Conservation (phyloP, 2,888 invertebrate genomes). For the Brenthis ino region DNA sequence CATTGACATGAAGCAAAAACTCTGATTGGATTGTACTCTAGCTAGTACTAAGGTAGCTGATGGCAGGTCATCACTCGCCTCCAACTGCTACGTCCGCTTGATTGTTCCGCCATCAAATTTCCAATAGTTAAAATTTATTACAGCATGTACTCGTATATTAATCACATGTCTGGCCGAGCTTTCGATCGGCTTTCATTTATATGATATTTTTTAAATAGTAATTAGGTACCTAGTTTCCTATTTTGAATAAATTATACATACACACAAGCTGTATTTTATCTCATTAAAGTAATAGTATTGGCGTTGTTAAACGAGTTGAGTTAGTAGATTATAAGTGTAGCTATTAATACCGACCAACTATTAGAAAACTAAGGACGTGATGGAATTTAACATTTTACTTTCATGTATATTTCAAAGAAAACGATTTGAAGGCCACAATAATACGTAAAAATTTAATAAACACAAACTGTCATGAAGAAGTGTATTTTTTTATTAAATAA, state of each 20-base stretch:
- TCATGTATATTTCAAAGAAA: too few species aligned
- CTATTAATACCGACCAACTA: conserved; percentile 3
- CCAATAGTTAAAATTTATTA: conserved; percentile 63
- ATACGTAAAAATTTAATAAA: too few species aligned
- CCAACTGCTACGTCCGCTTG: conserved; percentile 45
- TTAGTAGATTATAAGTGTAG: neutral
- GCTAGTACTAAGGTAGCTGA: conserved; percentile 56
- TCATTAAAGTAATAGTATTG: conserved; percentile 41
- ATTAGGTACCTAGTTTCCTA: conserved; percentile 45
- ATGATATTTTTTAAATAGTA: conserved; percentile 44
- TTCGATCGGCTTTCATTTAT: conserved; percentile 52
- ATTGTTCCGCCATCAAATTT: conserved; percentile 62
- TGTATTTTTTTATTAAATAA: too few species aligned
- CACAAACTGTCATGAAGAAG: too few species aligned
- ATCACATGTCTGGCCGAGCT: conserved; percentile 54
- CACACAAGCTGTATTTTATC: conserved; percentile 33
- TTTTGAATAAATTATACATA: conserved; percentile 46
- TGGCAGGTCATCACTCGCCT: conserved; percentile 59
- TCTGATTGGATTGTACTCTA: conserved; percentile 60
- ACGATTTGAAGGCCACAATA: too few species aligned
- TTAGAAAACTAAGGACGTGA: neutral
- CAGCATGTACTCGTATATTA: conserved; percentile 49
- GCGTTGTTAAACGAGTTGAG: conserved; percentile 35
- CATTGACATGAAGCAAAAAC: conserved; percentile 68
- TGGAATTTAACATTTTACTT: neutral